Evolutionary conservation across 2,113 vertebrate species (phyloP).

Genomic region (Cephalopterus ornatus): DNA sequence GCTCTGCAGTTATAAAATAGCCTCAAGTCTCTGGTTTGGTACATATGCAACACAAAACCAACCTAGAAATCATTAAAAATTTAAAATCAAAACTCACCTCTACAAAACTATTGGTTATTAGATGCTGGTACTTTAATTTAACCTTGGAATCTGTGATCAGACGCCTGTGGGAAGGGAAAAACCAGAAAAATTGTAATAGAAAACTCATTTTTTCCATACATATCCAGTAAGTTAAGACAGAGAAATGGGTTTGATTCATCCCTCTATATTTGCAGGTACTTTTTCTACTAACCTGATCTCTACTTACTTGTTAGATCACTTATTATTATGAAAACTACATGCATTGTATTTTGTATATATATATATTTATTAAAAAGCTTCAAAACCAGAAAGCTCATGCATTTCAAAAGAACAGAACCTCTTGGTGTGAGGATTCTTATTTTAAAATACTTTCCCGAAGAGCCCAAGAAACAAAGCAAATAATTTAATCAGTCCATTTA

Average conservation of each 20-base stretch:
- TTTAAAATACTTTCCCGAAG: not conserved
- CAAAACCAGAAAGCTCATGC: not conserved
- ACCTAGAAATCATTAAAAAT: not conserved
- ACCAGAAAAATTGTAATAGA: conserved; percentile 43
- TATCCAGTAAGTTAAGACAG: not conserved
- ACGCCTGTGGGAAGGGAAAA: conserved; percentile 79
- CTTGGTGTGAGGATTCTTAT: not conserved
- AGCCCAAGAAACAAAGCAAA: not conserved
- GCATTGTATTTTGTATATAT: not conserved
- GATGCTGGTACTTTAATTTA: conserved; percentile 99
- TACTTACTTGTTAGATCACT: not conserved
- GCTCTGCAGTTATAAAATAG: not conserved
- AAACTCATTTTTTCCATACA: not conserved
- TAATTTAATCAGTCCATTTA: not conserved
- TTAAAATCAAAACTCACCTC: conserved; percentile 85
- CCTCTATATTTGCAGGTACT: not conserved
- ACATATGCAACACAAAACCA: fast-evolving
- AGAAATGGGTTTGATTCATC: not conserved
- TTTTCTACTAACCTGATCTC: not conserved
- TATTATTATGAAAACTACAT: not conserved
- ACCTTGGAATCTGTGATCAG: conserved; percentile 99
- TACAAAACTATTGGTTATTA: conserved; percentile 99
- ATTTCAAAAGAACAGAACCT: not conserved
- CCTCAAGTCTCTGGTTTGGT: not conserved
- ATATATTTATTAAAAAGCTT: not conserved